phyloP scores from a whole-genome alignment of 2,797 vertebrate species.

The Spinus pinus region DNA sequence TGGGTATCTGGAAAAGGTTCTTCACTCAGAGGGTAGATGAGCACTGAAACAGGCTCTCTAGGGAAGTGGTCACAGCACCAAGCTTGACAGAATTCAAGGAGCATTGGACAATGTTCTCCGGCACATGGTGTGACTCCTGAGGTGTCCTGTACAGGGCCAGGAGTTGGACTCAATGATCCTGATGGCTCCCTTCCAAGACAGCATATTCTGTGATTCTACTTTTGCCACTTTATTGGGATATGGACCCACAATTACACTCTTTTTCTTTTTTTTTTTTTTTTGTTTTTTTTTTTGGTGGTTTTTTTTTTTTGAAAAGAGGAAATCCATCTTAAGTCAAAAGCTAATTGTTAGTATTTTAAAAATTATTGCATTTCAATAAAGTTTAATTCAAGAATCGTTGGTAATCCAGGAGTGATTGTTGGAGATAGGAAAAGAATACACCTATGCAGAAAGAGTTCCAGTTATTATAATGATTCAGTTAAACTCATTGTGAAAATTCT shows the following conservation, averaged over 20 bases:
- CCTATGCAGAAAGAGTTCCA: background rate
- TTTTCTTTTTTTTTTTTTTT: background rate
- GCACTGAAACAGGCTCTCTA: background rate
- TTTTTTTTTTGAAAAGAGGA: no score
- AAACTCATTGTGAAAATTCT: background rate
- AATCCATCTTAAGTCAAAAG: no score
- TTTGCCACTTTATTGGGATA: background rate
- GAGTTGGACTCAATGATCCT: background rate
- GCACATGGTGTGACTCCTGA: background rate
- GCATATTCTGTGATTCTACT: background rate
- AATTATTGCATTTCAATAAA: background rate
- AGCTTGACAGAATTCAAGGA: background rate
- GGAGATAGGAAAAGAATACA: background rate
- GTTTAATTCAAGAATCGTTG: background rate
- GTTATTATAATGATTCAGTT: background rate
- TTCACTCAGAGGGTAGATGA: accelerated
- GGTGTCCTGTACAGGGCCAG: no score
- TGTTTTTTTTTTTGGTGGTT: background rate
- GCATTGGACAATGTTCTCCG: accelerated
- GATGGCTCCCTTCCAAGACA: background rate
- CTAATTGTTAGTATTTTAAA: background rate
- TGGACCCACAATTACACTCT: background rate
- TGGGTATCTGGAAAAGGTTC: background rate
- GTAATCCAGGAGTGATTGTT: background rate
- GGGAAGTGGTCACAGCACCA: background rate